Conservation (phyloP, 2,888 invertebrate genomes). For the Cephus sareptanus region DNA sequence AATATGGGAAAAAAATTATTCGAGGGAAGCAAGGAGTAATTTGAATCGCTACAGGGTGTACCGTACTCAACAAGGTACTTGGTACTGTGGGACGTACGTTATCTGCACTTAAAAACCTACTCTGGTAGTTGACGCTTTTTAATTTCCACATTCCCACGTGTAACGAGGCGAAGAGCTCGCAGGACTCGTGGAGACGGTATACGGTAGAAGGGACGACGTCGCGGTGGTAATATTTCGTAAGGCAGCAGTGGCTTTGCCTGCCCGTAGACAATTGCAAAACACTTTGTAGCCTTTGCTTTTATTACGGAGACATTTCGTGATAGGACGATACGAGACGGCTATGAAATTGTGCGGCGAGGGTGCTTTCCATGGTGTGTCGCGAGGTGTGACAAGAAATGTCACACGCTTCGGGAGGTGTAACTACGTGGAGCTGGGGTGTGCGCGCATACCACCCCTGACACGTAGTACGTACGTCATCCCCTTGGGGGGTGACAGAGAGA, state of each 20-base stretch:
- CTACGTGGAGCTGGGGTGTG: slow-evolving; percentile 37
- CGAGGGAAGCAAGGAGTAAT: neutral
- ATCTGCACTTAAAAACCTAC: neutral
- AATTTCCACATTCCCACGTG: neutral
- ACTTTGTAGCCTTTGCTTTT: slow-evolving; percentile 46
- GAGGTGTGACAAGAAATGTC: slow-evolving; percentile 60
- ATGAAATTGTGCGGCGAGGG: slow-evolving; percentile 22
- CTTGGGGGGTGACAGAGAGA: neutral
- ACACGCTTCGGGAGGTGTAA: slow-evolving; percentile 53
- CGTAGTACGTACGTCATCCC: slow-evolving; percentile 29
- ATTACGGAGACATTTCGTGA: slow-evolving; percentile 47
- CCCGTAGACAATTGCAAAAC: slow-evolving; percentile 29
- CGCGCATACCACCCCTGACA: slow-evolving; percentile 40
- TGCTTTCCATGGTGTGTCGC: slow-evolving; percentile 43
- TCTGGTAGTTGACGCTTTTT: neutral
- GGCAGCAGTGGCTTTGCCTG: too few species aligned
- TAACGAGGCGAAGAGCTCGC: neutral
- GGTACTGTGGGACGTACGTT: neutral
- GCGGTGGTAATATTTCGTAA: neutral
- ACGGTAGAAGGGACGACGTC: too few species aligned
- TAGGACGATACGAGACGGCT: slow-evolving; percentile 11
- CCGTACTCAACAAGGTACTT: neutral
- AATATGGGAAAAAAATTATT: neutral
- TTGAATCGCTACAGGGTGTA: neutral
- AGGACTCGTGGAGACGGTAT: too few species aligned